These are phyloP conservation scores for Hemicrepidius hirtus DNA, from an alignment of 2,888 invertebrate species.

Conservation along the genomic window DNA sequence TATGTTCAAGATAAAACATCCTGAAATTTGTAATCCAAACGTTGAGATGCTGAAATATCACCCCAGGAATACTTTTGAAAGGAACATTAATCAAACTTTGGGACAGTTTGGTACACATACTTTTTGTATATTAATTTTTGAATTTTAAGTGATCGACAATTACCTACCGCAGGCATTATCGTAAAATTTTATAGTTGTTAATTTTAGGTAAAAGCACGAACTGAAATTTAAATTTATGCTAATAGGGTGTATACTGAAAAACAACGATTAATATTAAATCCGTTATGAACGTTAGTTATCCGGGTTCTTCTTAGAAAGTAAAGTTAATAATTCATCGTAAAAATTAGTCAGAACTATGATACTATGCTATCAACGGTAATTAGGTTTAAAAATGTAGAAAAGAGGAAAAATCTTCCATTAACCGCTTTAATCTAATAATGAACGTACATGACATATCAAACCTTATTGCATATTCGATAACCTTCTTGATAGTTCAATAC, in stretches of 20 bases:
- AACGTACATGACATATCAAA: no score
- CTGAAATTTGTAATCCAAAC: not conserved
- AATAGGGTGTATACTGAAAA: not conserved
- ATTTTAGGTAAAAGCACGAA: not conserved
- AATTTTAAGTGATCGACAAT: not conserved
- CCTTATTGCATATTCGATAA: not conserved
- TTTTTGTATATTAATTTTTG: slow-evolving; percentile 5
- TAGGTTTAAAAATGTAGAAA: no score
- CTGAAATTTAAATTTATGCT: slow-evolving; percentile 11
- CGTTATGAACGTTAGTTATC: no score
- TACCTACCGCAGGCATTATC: not conserved
- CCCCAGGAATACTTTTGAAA: slow-evolving; percentile 2
- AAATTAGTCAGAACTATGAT: no score
- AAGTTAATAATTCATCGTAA: no score
- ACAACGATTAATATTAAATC: not conserved
- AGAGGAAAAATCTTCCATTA: no score
- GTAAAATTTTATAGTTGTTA: not conserved
- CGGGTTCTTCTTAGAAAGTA: not conserved
- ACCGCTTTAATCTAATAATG: no score
- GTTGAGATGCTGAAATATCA: not conserved
- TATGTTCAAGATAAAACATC: slow-evolving; percentile 1
- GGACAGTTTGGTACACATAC: slow-evolving; percentile 1
- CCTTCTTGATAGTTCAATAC: not conserved
- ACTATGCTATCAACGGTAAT: no score
- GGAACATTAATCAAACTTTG: slow-evolving; percentile 1